Evolutionary conservation across 1,140 invertebrate genomes (phyloP), one percentile per base, ranked within the genome.

Genomic region (Phenacoccus solenopsis): DNA sequence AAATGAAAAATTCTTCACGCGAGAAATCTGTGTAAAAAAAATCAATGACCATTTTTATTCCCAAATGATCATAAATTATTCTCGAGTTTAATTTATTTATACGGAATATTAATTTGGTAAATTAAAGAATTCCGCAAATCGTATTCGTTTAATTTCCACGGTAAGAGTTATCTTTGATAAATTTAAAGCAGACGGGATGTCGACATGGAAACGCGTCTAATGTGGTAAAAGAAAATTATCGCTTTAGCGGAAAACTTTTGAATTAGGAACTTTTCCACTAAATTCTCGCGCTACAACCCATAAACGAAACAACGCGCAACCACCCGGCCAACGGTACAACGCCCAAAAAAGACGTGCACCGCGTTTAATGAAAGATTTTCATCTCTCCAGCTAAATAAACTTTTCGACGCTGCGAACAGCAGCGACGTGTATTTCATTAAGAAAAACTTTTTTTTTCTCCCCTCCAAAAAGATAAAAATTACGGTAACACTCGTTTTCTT

Each of bases 151-250:
- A n/a, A n/a, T n/a, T n/a, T n/a, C n/a, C n/a, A n/a, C n/a, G 30
- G 30, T 13, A 13, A 5, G 30, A n/a, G 20, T n/a, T 49, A 16
- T 9, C 4, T 49, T 49, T 49, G 16, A 49, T 49, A 49, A 49
- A 49, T 49, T 49, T 49, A 49, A 49, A 49, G 38, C 38, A 49
- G 38, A 49, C 38, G 20, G 38, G 38, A 49, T 49, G 38, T 49
- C 38, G 38, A 49, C 38, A n/a, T n/a, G 20, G 38, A 49, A 49
- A 49, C 38, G 38, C 38, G 20, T 49, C 38, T 49, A 49, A 49
- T 49, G 38, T 49, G 38, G 38, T 49, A 49, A 49, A 49, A 49
- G 38, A 49, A 49, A 49, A 49, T 49, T 49, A 49, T 49, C 38
- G 38, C 38, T 49, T 49, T 49, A 16, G 38, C 3, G 38, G 5